Evolutionary conservation across 2,113 vertebrate genomes (phyloP).

Genomic region (Nothocercus nigrocapillus): DNA sequence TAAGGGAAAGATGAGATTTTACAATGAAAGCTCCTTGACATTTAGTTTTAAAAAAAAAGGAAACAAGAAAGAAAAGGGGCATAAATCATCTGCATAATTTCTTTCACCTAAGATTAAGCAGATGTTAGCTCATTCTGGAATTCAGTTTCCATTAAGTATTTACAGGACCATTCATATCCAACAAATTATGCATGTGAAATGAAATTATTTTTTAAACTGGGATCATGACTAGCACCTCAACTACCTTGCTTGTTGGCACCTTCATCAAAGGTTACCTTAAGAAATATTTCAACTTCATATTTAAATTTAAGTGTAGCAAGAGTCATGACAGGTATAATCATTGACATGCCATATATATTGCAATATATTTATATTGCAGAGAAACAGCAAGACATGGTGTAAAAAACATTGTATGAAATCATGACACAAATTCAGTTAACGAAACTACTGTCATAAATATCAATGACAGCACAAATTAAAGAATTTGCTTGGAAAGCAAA

Average conservation of each 20-base stretch:
- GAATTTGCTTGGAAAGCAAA: not conserved
- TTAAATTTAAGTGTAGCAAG: not conserved
- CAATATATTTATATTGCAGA: not conserved
- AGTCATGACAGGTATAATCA: not conserved
- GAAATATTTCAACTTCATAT: not conserved
- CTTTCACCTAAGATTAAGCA: not conserved
- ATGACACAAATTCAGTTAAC: not conserved
- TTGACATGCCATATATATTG: not conserved
- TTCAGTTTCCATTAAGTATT: not conserved
- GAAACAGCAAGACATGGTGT: not conserved
- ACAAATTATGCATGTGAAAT: not conserved
- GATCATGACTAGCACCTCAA: not conserved
- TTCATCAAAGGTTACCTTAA: not conserved
- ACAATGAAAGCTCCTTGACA: not conserved
- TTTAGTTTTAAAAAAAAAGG: not conserved
- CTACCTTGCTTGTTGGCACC: not conserved
- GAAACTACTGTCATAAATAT: not conserved
- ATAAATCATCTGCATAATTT: not conserved
- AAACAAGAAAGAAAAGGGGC: not conserved
- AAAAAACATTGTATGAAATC: not conserved
- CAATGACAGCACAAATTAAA: not conserved
- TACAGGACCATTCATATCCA: not conserved
- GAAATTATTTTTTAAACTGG: not conserved
- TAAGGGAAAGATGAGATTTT: not conserved
- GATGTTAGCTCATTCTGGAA: not conserved